Percentiles rank a stretch among this genome's conserved stretches.
phyloP scores from a whole-genome alignment of 2,888 invertebrate species.

The Orthosia gracilis region DNA sequence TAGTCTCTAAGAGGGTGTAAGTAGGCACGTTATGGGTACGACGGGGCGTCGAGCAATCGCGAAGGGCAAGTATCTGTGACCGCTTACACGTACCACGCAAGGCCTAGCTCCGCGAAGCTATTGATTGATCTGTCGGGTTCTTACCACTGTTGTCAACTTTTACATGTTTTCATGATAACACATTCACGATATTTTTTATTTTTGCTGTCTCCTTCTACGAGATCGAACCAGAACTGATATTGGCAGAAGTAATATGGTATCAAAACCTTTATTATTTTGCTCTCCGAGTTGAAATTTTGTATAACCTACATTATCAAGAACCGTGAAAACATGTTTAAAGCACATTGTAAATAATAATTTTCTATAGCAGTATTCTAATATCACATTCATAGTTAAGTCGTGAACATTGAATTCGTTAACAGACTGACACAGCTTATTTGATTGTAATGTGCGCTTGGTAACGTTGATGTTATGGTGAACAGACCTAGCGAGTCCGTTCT shows the following conservation, averaged over 20 bases:
- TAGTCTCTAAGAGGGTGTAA: slow-evolving; percentile 50
- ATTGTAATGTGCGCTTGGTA: slow-evolving; percentile 48
- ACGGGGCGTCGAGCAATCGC: slow-evolving; percentile 85
- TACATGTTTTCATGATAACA: slow-evolving; percentile 87
- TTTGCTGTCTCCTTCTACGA: slow-evolving; percentile 26
- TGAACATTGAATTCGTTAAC: slow-evolving; percentile 58
- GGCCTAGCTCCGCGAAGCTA: slow-evolving; percentile 90
- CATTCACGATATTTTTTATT: slow-evolving; percentile 56
- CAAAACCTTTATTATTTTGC: slow-evolving; percentile 26
- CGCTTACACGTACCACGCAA: slow-evolving; percentile 91
- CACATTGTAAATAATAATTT: slow-evolving; percentile 85
- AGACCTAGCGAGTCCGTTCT: slow-evolving; percentile 99
- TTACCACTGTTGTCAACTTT: slow-evolving; percentile 81
- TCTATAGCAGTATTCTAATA: slow-evolving; percentile 74
- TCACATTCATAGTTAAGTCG: slow-evolving; percentile 65
- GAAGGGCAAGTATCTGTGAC: slow-evolving; percentile 88
- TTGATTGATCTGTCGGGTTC: slow-evolving; percentile 86
- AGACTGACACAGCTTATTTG: slow-evolving; percentile 59
- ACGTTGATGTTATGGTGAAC: slow-evolving; percentile 77
- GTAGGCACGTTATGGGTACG: slow-evolving; percentile 53
- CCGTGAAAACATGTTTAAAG: slow-evolving; percentile 84
- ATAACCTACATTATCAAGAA: slow-evolving; percentile 30
- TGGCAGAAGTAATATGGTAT: slow-evolving; percentile 30
- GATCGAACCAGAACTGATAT: slow-evolving; percentile 43
- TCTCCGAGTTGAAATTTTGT: slow-evolving; percentile 2